Evolutionary conservation across 2,113 vertebrate species (phyloP).

Genomic region (Spermophilus dauricus): DNA sequence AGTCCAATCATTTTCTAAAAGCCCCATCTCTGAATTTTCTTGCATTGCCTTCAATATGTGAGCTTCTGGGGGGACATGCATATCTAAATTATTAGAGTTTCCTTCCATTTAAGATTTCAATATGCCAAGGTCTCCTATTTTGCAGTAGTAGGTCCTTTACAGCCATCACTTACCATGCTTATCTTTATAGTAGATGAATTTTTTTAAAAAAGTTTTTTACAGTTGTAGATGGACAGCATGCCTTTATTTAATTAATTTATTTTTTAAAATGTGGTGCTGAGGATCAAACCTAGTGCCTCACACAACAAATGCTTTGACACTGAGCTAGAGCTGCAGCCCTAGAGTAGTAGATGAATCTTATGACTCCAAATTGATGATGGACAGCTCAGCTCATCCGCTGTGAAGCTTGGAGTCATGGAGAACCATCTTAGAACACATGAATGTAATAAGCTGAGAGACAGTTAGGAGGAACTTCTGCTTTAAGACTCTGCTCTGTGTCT

Average conservation of each 20-base stretch:
- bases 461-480: not conserved
- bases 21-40: no score
- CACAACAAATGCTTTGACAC: no score
- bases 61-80: no score
- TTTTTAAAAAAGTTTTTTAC: not conserved
- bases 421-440: not conserved
- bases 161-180: not conserved
- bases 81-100: not conserved
- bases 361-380: not conserved
- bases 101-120: not conserved
- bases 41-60: no score
- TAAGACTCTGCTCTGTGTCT: not conserved
- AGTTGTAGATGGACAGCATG: no score
- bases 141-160: no score
- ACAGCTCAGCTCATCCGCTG: not conserved
- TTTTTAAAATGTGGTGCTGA: no score
- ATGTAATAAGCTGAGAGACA: not conserved
- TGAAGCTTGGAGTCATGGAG: not conserved
- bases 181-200: not conserved
- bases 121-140: not conserved
- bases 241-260: no score
- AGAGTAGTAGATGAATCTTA: not conserved
- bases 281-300: no score
- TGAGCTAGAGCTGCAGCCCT: no score
- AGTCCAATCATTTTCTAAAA: no score